Evolutionary conservation across 1,140 invertebrate species (phyloP), one percentile per base, ranked within the genome.

Genomic region (Nephila pilipes): DNA sequence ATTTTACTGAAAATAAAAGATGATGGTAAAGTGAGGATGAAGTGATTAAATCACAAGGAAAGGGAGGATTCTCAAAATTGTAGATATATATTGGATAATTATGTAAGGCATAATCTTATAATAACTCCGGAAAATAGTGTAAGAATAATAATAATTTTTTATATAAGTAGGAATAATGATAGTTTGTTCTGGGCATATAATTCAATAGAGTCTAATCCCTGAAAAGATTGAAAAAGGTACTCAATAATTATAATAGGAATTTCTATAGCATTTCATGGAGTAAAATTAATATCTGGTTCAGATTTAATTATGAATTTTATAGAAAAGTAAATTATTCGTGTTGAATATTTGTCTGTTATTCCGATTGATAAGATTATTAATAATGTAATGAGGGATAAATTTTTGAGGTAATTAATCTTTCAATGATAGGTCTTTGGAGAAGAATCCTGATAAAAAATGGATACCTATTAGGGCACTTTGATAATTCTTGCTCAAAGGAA

Each of bases 361-460:
- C 12, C 54, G 5, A 85, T 16, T 55, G 57, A 85, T 18, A 36
- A 32, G 25, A 85, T 85, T 58, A 85, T 85, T 32, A 85, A 18
- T 1, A 85, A 6, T 20, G 54, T 32, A 25, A 85, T 58, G 3
- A 60, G 3, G 1, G n/a, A 32, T 0, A 58, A 25, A 29, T 8
- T 85, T 29, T 85, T 14, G 83, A 60, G 22, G 12, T 16, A 36
- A 85, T 58, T 58, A 8, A 57, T 8, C 12, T 25, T 36, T 85
- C 57, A 32, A 60, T 12, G 32, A 58, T 1, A 25, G n/a, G 10
- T 85, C 83, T 29, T 85, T 60, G 0, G 83, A 85, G 25, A 58
- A 85, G 32, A 85, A 85, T 85, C 29, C 83, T 32, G 55, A 85
- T 58, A 60, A 25, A 58, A 58, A 85, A 14, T 20, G 83, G 1